Percentiles rank a stretch among this genome's conserved stretches.
phyloP scores from a whole-genome alignment of 2,797 vertebrate genomes.

The Microhierax caerulescens region DNA sequence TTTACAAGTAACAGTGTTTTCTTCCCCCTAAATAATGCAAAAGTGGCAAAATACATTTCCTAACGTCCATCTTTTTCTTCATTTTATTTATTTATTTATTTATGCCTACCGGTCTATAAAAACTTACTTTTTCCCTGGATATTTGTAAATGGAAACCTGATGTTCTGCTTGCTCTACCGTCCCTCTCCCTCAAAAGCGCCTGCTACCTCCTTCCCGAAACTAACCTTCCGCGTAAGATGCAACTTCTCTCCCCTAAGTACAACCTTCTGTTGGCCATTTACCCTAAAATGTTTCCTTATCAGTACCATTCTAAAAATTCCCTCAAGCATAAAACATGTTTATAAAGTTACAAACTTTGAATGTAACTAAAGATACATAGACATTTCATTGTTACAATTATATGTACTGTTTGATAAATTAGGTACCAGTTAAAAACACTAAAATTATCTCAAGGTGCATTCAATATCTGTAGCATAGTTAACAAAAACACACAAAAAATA shows the following conservation, averaged over 20 bases:
- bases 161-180: conserved; percentile 59
- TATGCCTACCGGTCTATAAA: conserved; percentile 58
- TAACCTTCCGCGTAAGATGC: conserved; percentile 36
- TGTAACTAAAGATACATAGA: conserved; percentile 84
- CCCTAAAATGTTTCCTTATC: conserved; percentile 61
- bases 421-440: conserved; percentile 85
- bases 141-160: conserved; percentile 73
- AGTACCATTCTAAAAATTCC: conserved; percentile 76
- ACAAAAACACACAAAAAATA: conserved; percentile 82
- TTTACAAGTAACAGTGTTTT: conserved; percentile 76
- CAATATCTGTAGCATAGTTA: conserved; percentile 83
- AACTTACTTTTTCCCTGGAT: conserved; percentile 68
- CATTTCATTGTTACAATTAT: conserved; percentile 81
- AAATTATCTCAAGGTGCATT: conserved; percentile 84
- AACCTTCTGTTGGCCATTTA: conserved; percentile 43
- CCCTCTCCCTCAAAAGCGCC: conserved; percentile 44
- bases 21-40: conserved; percentile 72
- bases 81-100: conserved; percentile 41
- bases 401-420: conserved; percentile 84
- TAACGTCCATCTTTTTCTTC: conserved; percentile 47
- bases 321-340: conserved; percentile 80
- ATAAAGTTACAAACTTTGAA: conserved; percentile 84
- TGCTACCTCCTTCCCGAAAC: conserved; percentile 41
- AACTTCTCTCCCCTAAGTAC: conserved; percentile 37
- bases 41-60: conserved; percentile 75